Base-by-base conservation (phyloP, 2,113 vertebrate species). In the Nyctibius bracteatus region DNA sequence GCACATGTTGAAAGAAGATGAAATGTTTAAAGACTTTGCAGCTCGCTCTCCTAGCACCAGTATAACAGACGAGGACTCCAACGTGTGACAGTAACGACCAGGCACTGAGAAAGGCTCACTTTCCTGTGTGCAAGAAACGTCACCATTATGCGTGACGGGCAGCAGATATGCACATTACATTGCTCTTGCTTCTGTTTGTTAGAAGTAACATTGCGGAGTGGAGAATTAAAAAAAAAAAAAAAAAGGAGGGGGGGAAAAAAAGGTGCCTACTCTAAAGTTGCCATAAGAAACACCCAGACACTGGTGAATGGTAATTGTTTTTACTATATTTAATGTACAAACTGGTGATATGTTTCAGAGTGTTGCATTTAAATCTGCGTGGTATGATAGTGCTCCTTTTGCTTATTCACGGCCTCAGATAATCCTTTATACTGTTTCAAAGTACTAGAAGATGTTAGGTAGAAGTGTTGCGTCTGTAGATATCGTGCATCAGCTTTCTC, bases 1-100 rank as follows among this genome's bases (percentile, higher is more conserved):
- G 99, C 99, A 99, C 97, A 99, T 99, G 99, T 86, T 99, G 63
- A 99, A 99, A 95, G 99, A 99, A 61, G 99, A 99, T 1, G 99
- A 99, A 82, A 98, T 99, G 98, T 99, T 99, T 93, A 99, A 98
- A 92, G 99, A 99, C 95, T 97, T 98, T 82, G 98, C 98, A 0
- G 97, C 98, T 30, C 67, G 98, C 74, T 99, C 99, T 13, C 99
- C 99, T 2, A 99, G 98, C 87, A 97, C 98, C 98, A 99, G 99
- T 70, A 98, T 99, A 47, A 99, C 98, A 31, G 99, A 99, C 7
- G 99, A 99, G 52, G 99, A 99, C 91, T 99, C 99, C 25, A 99
- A 98, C 0, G 98, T 99, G 92, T 99, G 98, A 99, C 96, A 27
- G 7, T 14, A 65, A 83, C 28, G 57, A 33, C 30, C 39, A 47